These are phyloP conservation scores for Apamea anceps DNA, from an alignment of 2,888 invertebrate species.

Conservation along the genomic window DNA sequence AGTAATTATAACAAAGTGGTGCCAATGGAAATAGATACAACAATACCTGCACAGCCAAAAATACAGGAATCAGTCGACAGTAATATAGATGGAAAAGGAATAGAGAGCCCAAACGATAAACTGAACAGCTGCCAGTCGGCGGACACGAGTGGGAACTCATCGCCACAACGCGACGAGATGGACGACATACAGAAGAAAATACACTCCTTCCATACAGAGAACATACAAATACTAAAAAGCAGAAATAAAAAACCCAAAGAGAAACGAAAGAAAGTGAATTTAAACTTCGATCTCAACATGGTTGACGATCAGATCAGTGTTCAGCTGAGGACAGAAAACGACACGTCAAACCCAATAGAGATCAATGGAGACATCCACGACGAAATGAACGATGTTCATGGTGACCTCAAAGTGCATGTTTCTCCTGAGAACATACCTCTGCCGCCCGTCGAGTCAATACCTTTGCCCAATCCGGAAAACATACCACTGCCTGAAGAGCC, in stretches of 20 bases:
- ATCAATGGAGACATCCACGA: slow-evolving; percentile 84
- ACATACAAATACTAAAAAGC: slow-evolving; percentile 91
- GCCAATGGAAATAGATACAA: slow-evolving; percentile 87
- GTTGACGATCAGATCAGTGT: slow-evolving; percentile 89
- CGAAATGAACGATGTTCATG: slow-evolving; percentile 75
- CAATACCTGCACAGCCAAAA: slow-evolving; percentile 81
- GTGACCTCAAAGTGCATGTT: slow-evolving; percentile 78
- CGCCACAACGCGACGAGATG: slow-evolving; percentile 89
- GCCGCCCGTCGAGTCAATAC: slow-evolving; percentile 87
- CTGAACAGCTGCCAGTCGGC: slow-evolving; percentile 84
- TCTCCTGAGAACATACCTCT: slow-evolving; percentile 85
- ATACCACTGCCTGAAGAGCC: slow-evolving; percentile 85
- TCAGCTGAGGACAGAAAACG: slow-evolving; percentile 84
- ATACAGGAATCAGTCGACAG: slow-evolving; percentile 80
- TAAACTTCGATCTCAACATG: slow-evolving; percentile 89
- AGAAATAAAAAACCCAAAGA: slow-evolving; percentile 91
- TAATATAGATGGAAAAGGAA: slow-evolving; percentile 76
- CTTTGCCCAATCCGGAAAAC: slow-evolving; percentile 82
- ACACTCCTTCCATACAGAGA: slow-evolving; percentile 91
- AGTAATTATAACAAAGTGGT: slow-evolving; percentile 83
- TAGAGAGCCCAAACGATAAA: slow-evolving; percentile 84
- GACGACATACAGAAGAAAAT: slow-evolving; percentile 91
- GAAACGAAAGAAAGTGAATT: slow-evolving; percentile 89
- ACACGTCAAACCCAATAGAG: slow-evolving; percentile 74
- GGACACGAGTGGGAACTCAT: slow-evolving; percentile 88